Percentiles rank a stretch among this genome's conserved stretches.
Conservation (phyloP, 1,140 invertebrate species). For the Panulirus ornatus region DNA sequence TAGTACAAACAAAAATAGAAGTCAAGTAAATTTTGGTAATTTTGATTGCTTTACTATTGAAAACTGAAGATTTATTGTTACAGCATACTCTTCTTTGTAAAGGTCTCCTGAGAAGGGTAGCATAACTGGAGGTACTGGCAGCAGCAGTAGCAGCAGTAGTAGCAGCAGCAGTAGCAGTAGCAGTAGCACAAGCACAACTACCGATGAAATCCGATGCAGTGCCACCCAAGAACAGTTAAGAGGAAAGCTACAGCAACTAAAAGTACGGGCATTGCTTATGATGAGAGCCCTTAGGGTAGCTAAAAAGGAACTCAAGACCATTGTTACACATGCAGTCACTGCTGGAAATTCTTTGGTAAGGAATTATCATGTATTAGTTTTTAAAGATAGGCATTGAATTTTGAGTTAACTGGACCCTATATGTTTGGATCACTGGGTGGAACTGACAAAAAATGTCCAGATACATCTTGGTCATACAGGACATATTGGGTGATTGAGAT, state of each 20-base stretch:
- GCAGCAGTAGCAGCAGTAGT: constrained; percentile 57
- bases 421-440: no score
- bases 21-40: no score
- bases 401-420: no score
- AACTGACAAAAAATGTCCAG: no score
- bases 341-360: constrained; percentile 72
- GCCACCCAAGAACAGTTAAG: constrained; percentile 77
- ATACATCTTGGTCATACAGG: no score
- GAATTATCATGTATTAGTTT: no score
- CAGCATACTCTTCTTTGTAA: constrained; percentile 21
- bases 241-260: constrained; percentile 82
- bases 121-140: constrained; percentile 52
- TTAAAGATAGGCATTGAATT: no score
- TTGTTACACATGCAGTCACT: constrained; percentile 75
- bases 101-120: constrained; percentile 59
- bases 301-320: constrained; percentile 76
- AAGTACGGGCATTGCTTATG: constrained; percentile 81
- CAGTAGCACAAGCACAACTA: constrained; percentile 79
- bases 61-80: not conserved
- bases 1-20: no score
- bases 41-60: no score
- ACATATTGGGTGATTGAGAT: no score
- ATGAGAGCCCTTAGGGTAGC: constrained; percentile 80
- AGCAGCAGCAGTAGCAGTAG: constrained; percentile 75
- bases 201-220: constrained; percentile 65